These are phyloP conservation scores for Eupithecia subfuscata DNA, from an alignment of 2,888 invertebrate species.

Conservation along the genomic window DNA sequence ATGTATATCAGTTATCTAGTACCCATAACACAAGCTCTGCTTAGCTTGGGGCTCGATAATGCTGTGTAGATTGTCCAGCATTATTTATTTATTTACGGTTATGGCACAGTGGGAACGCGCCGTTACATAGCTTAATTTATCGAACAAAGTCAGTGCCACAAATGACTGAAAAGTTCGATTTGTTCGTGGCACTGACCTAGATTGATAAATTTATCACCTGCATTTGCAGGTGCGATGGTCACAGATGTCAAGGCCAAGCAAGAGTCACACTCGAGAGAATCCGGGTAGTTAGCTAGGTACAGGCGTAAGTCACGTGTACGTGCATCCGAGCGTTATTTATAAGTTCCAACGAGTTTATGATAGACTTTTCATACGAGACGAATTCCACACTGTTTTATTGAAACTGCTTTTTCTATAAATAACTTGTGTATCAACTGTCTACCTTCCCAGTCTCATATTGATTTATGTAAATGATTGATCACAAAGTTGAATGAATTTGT, in stretches of 20 bases:
- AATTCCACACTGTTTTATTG: not conserved
- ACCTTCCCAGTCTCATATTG: not conserved
- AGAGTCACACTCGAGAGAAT: not conserved
- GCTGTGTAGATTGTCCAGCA: no score
- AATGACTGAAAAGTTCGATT: not conserved
- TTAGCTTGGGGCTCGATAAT: no score
- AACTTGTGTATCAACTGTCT: not conserved
- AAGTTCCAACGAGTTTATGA: constrained; percentile 2
- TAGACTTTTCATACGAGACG: not conserved
- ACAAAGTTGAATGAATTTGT: not conserved
- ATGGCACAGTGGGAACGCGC: no score
- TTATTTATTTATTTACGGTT: no score
- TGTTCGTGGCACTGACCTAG: not conserved
- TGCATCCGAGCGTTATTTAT: constrained; percentile 22
- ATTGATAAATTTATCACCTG: not conserved
- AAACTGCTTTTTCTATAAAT: not conserved
- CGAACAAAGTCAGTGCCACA: not conserved
- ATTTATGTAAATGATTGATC: not conserved
- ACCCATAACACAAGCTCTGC: no score
- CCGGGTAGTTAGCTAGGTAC: not conserved
- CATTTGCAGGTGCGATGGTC: not conserved
- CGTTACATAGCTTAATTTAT: not conserved
- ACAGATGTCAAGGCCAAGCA: not conserved
- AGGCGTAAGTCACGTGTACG: constrained; percentile 12
- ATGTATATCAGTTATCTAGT: no score